A percentile compares a stretch with the other conserved stretches of the same genome.
These are phyloP conservation scores for Styela clava DNA, from an alignment of 23 tunicate genomes.

Conservation along the genomic window DNA sequence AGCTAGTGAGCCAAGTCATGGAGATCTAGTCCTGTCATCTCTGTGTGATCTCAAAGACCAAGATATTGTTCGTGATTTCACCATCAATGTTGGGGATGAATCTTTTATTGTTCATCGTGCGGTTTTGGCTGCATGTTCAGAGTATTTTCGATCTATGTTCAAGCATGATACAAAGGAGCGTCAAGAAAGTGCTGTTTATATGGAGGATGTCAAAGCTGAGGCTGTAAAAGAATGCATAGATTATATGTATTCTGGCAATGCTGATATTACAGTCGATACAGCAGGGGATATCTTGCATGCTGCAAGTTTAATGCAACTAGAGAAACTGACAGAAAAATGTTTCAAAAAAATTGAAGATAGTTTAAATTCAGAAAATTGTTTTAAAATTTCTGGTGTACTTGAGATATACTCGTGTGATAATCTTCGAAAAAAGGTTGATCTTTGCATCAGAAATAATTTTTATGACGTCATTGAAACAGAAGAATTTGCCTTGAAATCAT, in stretches of 20 bases:
- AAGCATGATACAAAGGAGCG: not conserved
- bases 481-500: not conserved
- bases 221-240: slow-evolving; percentile 9
- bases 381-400: not conserved
- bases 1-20: not conserved
- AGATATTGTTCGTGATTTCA: slow-evolving; percentile 34
- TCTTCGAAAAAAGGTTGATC: not conserved
- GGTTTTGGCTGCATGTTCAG: slow-evolving; percentile 44
- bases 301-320: slow-evolving; percentile 2
- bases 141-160: slow-evolving; percentile 19
- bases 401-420: not conserved
- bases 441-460: not conserved
- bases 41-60: slow-evolving; percentile 20
- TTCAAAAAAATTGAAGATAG: not conserved
- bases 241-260: slow-evolving; percentile 17
- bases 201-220: not conserved
- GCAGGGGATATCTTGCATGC: slow-evolving; percentile 14
- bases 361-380: not conserved
- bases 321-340: not conserved
- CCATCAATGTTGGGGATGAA: slow-evolving; percentile 25
- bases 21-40: not conserved
- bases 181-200: slow-evolving; percentile 7
- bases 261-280: not conserved
- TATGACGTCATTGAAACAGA: not conserved
- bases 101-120: slow-evolving; percentile 23